Conservation (phyloP, 2,888 invertebrate genomes). For the Cryptus viduatorius region DNA sequence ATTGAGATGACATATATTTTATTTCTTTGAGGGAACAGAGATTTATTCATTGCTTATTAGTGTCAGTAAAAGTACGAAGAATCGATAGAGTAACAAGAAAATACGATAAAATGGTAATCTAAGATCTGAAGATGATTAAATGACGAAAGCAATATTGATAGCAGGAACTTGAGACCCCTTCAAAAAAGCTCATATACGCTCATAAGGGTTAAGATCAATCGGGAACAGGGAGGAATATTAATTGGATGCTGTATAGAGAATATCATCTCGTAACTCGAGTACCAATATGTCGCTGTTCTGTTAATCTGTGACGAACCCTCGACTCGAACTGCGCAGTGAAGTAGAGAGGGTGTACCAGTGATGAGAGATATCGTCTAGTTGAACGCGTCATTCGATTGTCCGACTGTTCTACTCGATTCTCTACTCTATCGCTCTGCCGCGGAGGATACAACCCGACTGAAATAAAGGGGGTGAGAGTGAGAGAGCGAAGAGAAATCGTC, state of each 20-base stretch:
- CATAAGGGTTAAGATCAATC: constrained; percentile 31
- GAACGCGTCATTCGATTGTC: constrained; percentile 62
- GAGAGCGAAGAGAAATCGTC: constrained; percentile 59
- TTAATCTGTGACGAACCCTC: constrained; percentile 40
- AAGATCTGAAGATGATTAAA: too few relatives aligned
- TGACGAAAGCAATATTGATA: too few relatives aligned
- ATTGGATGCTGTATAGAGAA: constrained; percentile 33
- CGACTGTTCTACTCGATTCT: constrained; percentile 50
- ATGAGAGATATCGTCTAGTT: constrained; percentile 60
- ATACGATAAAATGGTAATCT: too few relatives aligned
- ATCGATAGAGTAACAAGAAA: too few relatives aligned
- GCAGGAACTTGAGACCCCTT: neutral
- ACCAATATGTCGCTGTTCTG: constrained; percentile 53
- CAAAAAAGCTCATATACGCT: neutral
- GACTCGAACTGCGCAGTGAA: constrained; percentile 44
- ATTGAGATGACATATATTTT: too few relatives aligned
- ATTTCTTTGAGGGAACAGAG: too few relatives aligned
- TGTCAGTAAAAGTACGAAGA: too few relatives aligned
- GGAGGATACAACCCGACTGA: constrained; percentile 44
- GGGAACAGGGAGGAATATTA: constrained; percentile 34
- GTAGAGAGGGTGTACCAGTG: constrained; percentile 34
- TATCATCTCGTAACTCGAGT: constrained; percentile 52
- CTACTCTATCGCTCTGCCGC: constrained; percentile 30
- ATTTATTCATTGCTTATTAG: too few relatives aligned
- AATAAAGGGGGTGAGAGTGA: constrained; percentile 47